Percentiles rank a stretch among this genome's conserved stretches.
Evolutionary conservation across 2,113 vertebrate species (phyloP).

Genomic region (Plecturocebus donacophilus): DNA sequence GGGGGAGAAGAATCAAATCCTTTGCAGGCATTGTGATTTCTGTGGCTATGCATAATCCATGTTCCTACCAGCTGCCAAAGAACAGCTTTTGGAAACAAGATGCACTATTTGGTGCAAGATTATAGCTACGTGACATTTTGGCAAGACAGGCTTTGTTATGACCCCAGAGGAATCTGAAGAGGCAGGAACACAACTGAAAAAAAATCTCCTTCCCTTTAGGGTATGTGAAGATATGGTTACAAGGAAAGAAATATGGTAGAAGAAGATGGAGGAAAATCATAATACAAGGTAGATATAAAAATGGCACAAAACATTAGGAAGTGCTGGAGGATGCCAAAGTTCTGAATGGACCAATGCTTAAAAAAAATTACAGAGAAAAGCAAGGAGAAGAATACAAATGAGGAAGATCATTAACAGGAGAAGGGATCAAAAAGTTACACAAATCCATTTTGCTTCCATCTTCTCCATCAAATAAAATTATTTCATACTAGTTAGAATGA

Average conservation of each 20-base stretch:
- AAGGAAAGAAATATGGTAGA: neutral
- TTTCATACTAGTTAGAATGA: neutral
- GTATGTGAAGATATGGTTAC: neutral
- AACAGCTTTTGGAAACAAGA: neutral
- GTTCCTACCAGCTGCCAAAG: neutral
- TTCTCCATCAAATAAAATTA: constrained; percentile 9
- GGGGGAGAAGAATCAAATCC: neutral
- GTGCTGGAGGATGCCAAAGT: neutral
- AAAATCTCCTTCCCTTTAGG: neutral
- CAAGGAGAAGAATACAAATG: neutral
- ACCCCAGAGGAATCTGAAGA: neutral
- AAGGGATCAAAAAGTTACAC: neutral
- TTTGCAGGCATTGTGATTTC: neutral
- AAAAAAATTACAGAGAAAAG: neutral
- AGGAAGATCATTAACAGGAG: neutral
- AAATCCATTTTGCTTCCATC: neutral
- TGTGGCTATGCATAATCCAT: neutral
- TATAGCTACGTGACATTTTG: neutral
- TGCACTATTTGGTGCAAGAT: neutral
- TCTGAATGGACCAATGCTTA: neutral
- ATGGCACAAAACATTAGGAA: neutral
- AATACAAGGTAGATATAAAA: neutral
- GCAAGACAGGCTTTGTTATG: constrained; percentile 17
- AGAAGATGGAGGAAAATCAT: neutral
- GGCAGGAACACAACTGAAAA: neutral